These are phyloP conservation scores for Scolopax rusticola DNA, from an alignment of 2,797 vertebrate genomes.

Conservation along the genomic window DNA sequence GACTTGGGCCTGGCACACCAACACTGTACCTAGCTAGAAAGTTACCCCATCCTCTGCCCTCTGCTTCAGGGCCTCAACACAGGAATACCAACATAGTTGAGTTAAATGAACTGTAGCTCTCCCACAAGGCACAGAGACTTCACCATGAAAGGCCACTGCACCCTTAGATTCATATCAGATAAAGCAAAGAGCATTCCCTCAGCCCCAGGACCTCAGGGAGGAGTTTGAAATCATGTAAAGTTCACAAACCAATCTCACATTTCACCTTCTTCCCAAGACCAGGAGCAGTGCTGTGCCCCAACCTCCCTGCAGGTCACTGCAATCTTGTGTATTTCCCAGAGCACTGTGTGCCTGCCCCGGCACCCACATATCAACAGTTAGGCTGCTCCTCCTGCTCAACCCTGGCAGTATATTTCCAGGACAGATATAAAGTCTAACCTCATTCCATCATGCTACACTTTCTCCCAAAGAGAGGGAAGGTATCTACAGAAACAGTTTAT, in stretches of 20 bases:
- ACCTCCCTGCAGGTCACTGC: rapidly evolving
- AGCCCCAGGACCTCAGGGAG: not conserved
- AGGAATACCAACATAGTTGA: not conserved
- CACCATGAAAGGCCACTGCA: not conserved
- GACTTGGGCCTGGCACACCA: rapidly evolving
- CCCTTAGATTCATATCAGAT: not conserved
- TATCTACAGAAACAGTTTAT: not conserved
- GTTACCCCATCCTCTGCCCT: not conserved
- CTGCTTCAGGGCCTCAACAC: not conserved
- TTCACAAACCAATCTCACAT: not conserved
- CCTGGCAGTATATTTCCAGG: not conserved
- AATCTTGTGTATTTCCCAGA: not conserved
- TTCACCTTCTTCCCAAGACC: not conserved
- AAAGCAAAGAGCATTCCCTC: not conserved
- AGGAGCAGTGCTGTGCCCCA: not conserved
- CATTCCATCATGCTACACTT: not conserved
- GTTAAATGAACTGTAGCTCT: not conserved
- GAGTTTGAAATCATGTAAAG: not conserved
- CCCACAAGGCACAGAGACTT: not conserved
- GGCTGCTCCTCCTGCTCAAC: not conserved
- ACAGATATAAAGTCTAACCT: not conserved
- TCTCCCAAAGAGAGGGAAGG: not conserved
- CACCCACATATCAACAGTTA: rapidly evolving
- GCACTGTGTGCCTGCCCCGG: no score
- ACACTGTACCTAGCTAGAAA: not conserved